These are phyloP conservation scores for Spheniscus humboldti DNA, from an alignment of 2,797 vertebrate species.

Conservation along the genomic window DNA sequence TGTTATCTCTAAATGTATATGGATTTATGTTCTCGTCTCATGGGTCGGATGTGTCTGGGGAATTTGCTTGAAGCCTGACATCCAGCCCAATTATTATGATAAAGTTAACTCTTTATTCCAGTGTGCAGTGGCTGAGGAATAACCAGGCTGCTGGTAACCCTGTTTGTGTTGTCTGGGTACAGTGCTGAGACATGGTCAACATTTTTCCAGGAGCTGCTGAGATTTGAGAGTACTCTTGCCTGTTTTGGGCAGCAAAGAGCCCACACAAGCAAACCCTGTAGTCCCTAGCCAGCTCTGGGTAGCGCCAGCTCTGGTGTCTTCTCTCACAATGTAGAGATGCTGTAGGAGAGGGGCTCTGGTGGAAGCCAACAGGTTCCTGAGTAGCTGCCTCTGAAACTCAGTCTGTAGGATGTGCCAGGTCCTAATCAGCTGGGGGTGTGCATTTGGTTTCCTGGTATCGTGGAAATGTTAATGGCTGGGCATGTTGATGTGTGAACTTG, in stretches of 20 bases:
- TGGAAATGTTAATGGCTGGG: background rate
- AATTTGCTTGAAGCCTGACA: background rate
- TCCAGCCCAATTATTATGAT: accelerated
- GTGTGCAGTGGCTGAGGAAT: background rate
- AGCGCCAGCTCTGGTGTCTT: background rate
- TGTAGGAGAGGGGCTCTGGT: background rate
- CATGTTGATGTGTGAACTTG: background rate
- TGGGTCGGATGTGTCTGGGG: background rate
- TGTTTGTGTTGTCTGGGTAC: background rate
- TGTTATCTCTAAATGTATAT: background rate
- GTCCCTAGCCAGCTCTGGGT: background rate
- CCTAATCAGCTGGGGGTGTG: background rate
- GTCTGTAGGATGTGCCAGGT: background rate
- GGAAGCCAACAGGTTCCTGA: background rate
- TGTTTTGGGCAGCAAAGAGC: background rate
- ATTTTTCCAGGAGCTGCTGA: background rate
- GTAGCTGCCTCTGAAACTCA: background rate
- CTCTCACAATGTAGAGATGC: background rate
- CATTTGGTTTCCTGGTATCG: background rate
- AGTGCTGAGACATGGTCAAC: background rate
- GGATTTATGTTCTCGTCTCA: background rate
- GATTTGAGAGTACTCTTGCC: background rate
- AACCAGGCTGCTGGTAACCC: background rate
- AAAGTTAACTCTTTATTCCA: background rate
- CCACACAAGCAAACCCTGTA: background rate